Evolutionary conservation across 2,797 vertebrate genomes (phyloP).

Genomic region (Pogonophryne albipinna): DNA sequence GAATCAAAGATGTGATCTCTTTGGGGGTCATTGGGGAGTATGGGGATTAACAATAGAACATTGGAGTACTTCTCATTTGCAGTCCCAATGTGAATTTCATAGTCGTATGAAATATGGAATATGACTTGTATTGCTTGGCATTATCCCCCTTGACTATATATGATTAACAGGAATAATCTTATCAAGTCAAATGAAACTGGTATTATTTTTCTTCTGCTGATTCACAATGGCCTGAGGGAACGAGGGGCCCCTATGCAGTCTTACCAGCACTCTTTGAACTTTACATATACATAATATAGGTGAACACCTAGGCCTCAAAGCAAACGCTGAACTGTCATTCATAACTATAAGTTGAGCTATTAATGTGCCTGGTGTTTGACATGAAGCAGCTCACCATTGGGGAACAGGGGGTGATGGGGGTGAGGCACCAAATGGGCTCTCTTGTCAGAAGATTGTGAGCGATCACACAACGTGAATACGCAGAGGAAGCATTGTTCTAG

Average conservation of each 20-base stretch:
- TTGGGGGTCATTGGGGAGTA: not conserved
- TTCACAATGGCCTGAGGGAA: constrained; percentile 16
- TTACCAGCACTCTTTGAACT: constrained; percentile 20
- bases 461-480: constrained; percentile 62
- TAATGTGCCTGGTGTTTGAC: constrained; percentile 66
- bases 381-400: constrained; percentile 49
- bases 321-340: constrained; percentile 53
- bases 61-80: not conserved
- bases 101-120: not conserved
- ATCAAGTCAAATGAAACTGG: not conserved
- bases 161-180: not conserved
- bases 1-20: constrained; percentile 14
- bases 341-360: constrained; percentile 49
- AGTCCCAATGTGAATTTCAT: not conserved
- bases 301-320: constrained; percentile 26
- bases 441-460: constrained; percentile 63
- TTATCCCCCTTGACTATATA: constrained; percentile 14
- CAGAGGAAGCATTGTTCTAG: constrained; percentile 65
- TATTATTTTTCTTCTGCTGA: not conserved
- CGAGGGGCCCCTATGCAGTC: not conserved
- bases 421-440: constrained; percentile 40
- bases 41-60: not conserved
- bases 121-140: constrained; percentile 4
- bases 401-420: constrained; percentile 40
- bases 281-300: constrained; percentile 6